These are phyloP conservation scores for Diarsia dahlii DNA, from an alignment of 2,888 invertebrate species.

Conservation along the genomic window DNA sequence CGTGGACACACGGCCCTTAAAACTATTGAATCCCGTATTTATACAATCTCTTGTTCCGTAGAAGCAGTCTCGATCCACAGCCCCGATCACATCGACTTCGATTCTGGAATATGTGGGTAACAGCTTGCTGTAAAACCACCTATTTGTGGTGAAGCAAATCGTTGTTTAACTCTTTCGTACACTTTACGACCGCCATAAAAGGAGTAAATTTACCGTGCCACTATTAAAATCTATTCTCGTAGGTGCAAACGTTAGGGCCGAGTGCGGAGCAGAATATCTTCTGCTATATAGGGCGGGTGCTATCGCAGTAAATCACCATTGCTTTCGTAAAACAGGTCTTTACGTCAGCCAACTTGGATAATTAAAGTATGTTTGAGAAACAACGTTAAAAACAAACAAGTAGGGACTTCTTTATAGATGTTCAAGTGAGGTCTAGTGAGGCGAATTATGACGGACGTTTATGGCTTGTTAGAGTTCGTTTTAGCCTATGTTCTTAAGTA, in stretches of 20 bases:
- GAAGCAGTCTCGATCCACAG: conserved; percentile 31
- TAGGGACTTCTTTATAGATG: conserved; percentile 55
- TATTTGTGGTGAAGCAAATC: conserved; percentile 84
- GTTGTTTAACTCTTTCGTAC: conserved; percentile 83
- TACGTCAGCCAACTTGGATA: conserved; percentile 51
- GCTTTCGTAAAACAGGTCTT: conserved; percentile 51
- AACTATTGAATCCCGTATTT: conserved; percentile 31
- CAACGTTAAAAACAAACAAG: conserved; percentile 51
- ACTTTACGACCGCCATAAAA: conserved; percentile 83
- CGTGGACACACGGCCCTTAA: conserved; percentile 38
- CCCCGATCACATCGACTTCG: conserved; percentile 30
- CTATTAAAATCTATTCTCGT: conserved; percentile 81
- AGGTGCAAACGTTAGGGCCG: conserved; percentile 62
- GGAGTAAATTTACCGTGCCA: conserved; percentile 79
- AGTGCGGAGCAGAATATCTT: conserved; percentile 48
- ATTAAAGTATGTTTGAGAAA: conserved; percentile 59
- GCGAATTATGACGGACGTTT: conserved; percentile 49
- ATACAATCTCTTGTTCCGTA: conserved; percentile 36
- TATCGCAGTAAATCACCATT: conserved; percentile 59
- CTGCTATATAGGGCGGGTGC: conserved; percentile 47
- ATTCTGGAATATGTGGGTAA: conserved; percentile 48
- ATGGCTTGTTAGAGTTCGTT: conserved; percentile 29
- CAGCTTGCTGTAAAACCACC: conserved; percentile 59
- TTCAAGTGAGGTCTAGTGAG: conserved; percentile 49
- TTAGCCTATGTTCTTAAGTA: conserved; percentile 41